These are phyloP conservation scores for Mycalesis mineus DNA, from an alignment of 2,888 invertebrate species.

Conservation along the genomic window DNA sequence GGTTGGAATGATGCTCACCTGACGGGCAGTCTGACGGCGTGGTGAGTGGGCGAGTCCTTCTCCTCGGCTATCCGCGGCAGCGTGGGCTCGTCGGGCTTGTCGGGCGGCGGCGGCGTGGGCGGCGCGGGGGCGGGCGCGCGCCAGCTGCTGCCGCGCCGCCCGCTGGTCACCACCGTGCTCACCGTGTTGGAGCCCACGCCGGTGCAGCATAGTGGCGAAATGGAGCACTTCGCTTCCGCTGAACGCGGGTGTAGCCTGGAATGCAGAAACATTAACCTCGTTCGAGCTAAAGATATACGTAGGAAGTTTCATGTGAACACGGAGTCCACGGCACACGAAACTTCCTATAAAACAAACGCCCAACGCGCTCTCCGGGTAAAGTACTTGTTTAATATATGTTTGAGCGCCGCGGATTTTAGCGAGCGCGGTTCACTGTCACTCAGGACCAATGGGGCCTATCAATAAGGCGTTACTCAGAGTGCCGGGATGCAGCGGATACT, in stretches of 20 bases:
- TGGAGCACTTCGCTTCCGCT: slow-evolving; percentile 89
- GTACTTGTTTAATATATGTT: too few relatives aligned
- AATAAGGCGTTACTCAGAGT: too few relatives aligned
- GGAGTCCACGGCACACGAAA: too few relatives aligned
- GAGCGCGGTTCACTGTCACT: too few relatives aligned
- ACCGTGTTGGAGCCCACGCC: slow-evolving; percentile 54
- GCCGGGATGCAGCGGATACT: too few relatives aligned
- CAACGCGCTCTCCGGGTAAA: too few relatives aligned
- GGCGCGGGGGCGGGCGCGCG: slow-evolving; percentile 52
- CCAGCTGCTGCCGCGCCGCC: slow-evolving; percentile 46
- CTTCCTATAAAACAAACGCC: too few relatives aligned
- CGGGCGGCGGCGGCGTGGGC: slow-evolving; percentile 57
- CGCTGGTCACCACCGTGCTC: slow-evolving; percentile 50
- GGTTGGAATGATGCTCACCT: slow-evolving; percentile 37
- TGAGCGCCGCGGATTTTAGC: too few relatives aligned
- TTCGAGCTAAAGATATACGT: too few relatives aligned
- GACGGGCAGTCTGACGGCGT: slow-evolving; percentile 50
- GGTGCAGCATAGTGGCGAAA: slow-evolving; percentile 88
- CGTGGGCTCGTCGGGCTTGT: slow-evolving; percentile 65
- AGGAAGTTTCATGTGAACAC: too few relatives aligned
- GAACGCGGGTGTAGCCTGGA: slow-evolving; percentile 90
- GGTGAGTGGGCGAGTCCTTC: slow-evolving; percentile 87
- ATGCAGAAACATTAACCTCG: too few relatives aligned
- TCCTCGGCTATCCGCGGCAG: slow-evolving; percentile 92
- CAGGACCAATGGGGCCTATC: too few relatives aligned